Base-by-base conservation (phyloP, 2,113 vertebrate genomes). In the Megaleporinus macrocephalus region DNA sequence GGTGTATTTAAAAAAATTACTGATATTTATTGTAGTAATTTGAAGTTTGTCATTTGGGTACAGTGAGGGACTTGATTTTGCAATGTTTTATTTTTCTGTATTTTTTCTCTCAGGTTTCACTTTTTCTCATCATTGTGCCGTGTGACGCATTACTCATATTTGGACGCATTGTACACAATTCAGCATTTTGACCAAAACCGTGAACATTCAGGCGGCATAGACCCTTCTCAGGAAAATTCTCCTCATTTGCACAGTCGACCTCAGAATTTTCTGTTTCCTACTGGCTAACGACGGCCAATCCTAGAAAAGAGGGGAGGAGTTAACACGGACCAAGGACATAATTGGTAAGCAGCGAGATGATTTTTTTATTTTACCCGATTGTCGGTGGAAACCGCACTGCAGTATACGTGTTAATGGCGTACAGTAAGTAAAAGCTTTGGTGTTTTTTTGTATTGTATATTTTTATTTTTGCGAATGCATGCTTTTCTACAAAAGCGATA, bases 331-430 rank as follows among this genome's bases (percentile, higher is more conserved):
- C 85, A 92, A 90, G 89, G 89, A 88, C 90, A 93, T 94, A 94
- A 95, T 94, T 94, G 94, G 94, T 95, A 93, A 94, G 94, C 93
- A 84, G 88, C 89, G 86, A 92, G 92, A 93, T 83, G 84, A 87
- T 83, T 81, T 93, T 94, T 95, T 94, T 94, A 94, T 94, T 94
- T 95, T 94, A 91, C 90, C 94, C 90, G 92, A 92, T 93, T 92
- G 90, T 87, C 90, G 90, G 93, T 94, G 82, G 92, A 91, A 93
- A 90, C 92, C 92, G 93, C 93, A 94, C 92, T 94, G 94, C 94
- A 94, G 94, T 92, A 92, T 90, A 92, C 83, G 91, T 91, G 91
- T 93, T 93, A 93, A 94, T 94, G 93, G 94, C 92, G 94, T 93
- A 94, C 93, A 93, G 94, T 95, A 94, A 95, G 94, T 95, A 94